Base-by-base conservation (phyloP, 2,113 vertebrate genomes). In the Chlamydotis undulata region DNA sequence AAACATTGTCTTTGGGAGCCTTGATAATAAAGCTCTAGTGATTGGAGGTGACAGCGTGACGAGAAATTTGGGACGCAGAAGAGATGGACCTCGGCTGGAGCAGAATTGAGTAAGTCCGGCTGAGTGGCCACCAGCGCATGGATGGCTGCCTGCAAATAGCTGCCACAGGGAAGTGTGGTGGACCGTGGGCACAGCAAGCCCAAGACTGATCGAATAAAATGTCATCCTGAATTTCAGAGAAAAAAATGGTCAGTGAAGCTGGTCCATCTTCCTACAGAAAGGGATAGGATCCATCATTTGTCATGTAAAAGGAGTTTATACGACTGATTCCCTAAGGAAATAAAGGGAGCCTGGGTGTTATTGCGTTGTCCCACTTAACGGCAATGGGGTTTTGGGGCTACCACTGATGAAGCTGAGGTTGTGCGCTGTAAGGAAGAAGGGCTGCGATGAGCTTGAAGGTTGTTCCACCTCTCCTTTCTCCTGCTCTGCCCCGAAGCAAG, bases 311-410 rank as follows among this genome's bases (percentile, higher is more conserved):
- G 37, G 26, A 39, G 22, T 43, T 83, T 55, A 17, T 25, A 9
- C 0, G 0, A 31, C 10, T 17, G 25, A 52, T 23, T 52, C 11
- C 19, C 47, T 41, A 12, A 35, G 35, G 59, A 89, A 23, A 0
- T 4, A 61, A 45, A 52, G 25, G 29, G 26, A 91, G 29, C 53
- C n/a, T 5, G 5, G 29, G 12, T 0, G 0, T 37, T 28, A 3
- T 1, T 3, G 49, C 28, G 11, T 61, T 3, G 0, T 37, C 59
- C 19, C 19, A 5, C 41, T 23, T 29, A 3, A 21, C 6, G n/a
- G 35, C 35, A 56, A 43, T 4, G 59, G 28, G 12, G 16, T 21
- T 65, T 43, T 19, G 84, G 65, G 64, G 29, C 19, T 73, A 4
- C 39, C 22, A 8, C 60, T 28, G 45, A 5, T 37, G 28, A 43